A percentile compares a stretch with the other conserved stretches of the same genome.
These are phyloP conservation scores for Notothenia rossii DNA, from an alignment of 2,113 vertebrate species.

Conservation along the genomic window DNA sequence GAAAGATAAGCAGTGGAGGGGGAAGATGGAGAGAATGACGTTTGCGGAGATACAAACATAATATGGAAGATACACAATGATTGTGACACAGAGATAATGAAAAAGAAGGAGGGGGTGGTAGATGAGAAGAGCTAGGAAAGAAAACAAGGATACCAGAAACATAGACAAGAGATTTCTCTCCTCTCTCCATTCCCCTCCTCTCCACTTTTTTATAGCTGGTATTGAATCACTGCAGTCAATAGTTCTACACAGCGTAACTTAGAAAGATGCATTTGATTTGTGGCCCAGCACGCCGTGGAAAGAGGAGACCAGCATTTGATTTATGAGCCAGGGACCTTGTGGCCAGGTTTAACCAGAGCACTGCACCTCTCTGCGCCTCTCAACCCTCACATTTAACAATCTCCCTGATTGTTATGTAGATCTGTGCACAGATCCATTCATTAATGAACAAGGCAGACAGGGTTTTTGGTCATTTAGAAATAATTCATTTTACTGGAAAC, in stretches of 20 bases:
- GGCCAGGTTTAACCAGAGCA: constrained; percentile 59
- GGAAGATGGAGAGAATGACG: constrained; percentile 39
- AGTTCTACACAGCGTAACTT: constrained; percentile 73
- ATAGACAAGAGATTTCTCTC: constrained; percentile 21
- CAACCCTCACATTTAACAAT: constrained; percentile 58
- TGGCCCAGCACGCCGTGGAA: constrained; percentile 60
- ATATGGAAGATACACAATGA: constrained; percentile 60
- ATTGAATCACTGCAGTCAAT: constrained; percentile 79
- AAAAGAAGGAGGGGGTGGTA: constrained; percentile 42
- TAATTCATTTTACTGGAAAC: constrained; percentile 13
- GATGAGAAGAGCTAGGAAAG: constrained; percentile 20
- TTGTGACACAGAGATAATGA: constrained; percentile 68
- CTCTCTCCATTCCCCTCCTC: constrained; percentile 20
- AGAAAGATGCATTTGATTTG: constrained; percentile 80
- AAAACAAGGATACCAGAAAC: constrained; percentile 52
- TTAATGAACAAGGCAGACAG: constrained; percentile 24
- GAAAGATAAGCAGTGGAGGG: constrained; percentile 18
- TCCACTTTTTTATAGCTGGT: constrained; percentile 61
- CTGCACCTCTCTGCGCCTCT: constrained; percentile 53
- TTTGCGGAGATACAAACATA: constrained; percentile 55
- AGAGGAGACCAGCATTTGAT: constrained; percentile 69
- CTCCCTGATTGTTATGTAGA: constrained; percentile 61
- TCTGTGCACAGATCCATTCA: constrained; percentile 32
- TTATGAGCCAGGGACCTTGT: constrained; percentile 77
- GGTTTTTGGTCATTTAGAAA: constrained; percentile 28